Base-by-base conservation (phyloP, 2,113 vertebrate genomes). In the Hystrix brachyura region DNA sequence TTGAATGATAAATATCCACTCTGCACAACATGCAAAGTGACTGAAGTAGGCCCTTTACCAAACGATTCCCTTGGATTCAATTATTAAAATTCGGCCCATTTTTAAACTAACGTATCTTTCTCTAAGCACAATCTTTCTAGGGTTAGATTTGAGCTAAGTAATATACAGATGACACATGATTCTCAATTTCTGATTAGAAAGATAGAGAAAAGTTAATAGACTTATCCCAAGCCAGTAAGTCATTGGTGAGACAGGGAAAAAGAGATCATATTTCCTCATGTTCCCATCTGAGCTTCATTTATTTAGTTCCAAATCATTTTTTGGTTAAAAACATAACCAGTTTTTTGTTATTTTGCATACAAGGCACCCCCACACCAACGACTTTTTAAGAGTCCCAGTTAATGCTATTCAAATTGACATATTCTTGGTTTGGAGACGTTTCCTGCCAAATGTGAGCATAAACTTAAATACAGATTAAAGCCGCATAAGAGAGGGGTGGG, bases 151-250 rank as follows among this genome's bases (percentile, higher is more conserved):
- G 64, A 86, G 65, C 60, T 87, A 87, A 93, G 48, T 74, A 90
- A 81, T 64, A 86, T 29, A 72, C 7, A 53, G 74, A 74, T 85
- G 80, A 94, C 90, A 93, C 60, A 87, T 17, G 48, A 72, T 25
- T 94, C 87, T 95, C 72, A 87, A 57, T 90, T 95, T 90, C 84
- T 94, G 84, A 93, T 1, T 80, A 64, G 59, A 96, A 86, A 95
- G 53, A 91, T 29, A 59, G 0, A 55, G 81, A 32, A 90, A 86
- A 93, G 43, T 80, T 94, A 82, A 85, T 1, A 51, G 81, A 76
- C 46, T 57, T 83, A 48, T 59, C 74, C 10, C 38, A 59, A 83
- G 21, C 34, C 17, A 23, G 4, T 46, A 87, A 95, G 18, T 64
- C 59, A 32, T 17, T 11, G n/a, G 59, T 65, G 90, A 91, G 38